Evolutionary conservation across 64 coral and sea anemone genomes (phyloP), one percentile per base, ranked within the genome.

Genomic region (Montipora efflorescens): DNA sequence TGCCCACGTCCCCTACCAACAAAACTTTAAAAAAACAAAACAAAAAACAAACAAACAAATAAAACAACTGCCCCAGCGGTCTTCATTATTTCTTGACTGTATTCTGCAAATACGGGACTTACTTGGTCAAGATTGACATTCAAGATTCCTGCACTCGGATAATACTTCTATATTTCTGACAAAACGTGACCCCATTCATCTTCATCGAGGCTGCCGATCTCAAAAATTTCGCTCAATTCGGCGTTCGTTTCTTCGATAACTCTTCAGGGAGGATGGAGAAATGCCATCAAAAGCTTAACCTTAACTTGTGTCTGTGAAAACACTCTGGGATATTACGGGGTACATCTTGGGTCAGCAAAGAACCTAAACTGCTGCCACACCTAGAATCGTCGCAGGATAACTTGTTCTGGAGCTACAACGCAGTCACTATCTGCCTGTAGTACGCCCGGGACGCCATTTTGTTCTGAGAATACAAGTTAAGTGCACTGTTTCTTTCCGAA

Each of bases 111-210:
- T 7, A 99, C 95, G 47, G 98, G 92, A 25, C 98, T 94, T 10
- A 87, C 98, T 45, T 84, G 51, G 50, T 95, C 98, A 9, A 99
- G 79, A 87, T 99, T 89, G 74, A 99, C 92, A 92, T 99, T 99
- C 84, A 99, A 66, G 74, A 90, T 99, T 66, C 98, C 98, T 11
- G 98, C 85, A 15, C 92, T 94, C 18, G 92, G 98, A 55, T 96
- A 99, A 87, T 91, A 94, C 55, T 92, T 96, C 8, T 96, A 83
- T 78, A 99, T 96, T 59, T 99, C 98, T 66, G 88, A 99, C 58
- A 99, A 79, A 59, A 99, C 95, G 55, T 92, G 95, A 28, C 96
- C 98, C 98, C 98, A 96, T 62, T 99, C 98, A 25, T 99, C 98
- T 59, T 96, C 92, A 75, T 99, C 98, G 28, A 84, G 79, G 22